Evolutionary conservation across 2,113 vertebrate genomes (phyloP).

Genomic region (Blennius ocellaris): DNA sequence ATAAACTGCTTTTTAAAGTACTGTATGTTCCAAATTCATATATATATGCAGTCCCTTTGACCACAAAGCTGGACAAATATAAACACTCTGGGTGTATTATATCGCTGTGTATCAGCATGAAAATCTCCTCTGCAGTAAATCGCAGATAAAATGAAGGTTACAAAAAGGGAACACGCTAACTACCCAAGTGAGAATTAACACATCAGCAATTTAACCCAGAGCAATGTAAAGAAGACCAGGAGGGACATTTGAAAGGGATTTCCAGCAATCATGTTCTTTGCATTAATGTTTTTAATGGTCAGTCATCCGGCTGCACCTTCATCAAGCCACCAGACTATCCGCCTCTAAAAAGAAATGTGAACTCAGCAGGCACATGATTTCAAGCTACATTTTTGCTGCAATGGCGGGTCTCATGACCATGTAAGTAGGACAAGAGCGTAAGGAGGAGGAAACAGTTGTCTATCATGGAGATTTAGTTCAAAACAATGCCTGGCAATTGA

Average conservation of each 20-base stretch:
- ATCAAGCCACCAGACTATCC: not conserved
- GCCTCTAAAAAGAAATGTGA: not conserved
- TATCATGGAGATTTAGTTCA: too few species aligned
- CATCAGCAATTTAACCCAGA: not conserved
- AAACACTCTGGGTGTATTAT: too few species aligned
- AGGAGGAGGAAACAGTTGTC: not conserved
- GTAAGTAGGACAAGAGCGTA: not conserved
- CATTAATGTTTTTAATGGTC: not conserved
- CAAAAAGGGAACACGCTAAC: not conserved
- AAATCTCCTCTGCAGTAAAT: not conserved
- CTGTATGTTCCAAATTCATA: too few species aligned
- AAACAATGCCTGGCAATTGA: too few species aligned
- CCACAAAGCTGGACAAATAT: too few species aligned
- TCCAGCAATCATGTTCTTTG: not conserved
- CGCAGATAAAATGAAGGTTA: not conserved
- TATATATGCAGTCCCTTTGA: too few species aligned
- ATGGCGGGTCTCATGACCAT: not conserved
- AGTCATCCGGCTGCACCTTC: not conserved
- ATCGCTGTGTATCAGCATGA: not conserved
- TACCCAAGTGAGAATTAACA: not conserved
- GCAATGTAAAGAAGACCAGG: not conserved
- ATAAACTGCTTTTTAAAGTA: not conserved
- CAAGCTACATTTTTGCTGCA: not conserved
- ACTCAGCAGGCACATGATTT: not conserved
- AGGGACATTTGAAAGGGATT: not conserved